Percentiles rank a stretch among this genome's conserved stretches.
Conservation (phyloP, 23 tunicate genomes). For the Clavelina lepadiformis region DNA sequence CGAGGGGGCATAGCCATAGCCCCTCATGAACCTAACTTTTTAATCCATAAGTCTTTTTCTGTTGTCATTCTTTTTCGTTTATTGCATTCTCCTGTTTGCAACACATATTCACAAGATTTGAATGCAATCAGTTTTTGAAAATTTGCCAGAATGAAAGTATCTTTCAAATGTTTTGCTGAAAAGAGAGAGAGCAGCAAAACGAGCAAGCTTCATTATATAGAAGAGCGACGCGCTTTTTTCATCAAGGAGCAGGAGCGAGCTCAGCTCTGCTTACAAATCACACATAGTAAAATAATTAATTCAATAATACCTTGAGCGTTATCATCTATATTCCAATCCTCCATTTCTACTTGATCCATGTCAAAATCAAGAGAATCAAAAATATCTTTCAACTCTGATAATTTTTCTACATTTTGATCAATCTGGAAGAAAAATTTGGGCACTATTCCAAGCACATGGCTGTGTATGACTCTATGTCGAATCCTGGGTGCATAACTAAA, state of each 20-base stretch:
- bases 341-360: constrained; percentile 3
- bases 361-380: constrained; percentile 20
- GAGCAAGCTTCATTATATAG: no score
- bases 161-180: no score
- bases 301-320: no score
- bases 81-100: neutral
- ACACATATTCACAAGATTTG: neutral
- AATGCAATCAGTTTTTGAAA: neutral
- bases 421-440: constrained; percentile 30
- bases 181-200: no score
- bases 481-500: constrained; percentile 19
- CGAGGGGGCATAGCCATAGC: no score
- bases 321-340: neutral
- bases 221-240: no score
- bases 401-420: neutral
- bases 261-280: no score
- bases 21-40: no score
- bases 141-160: neutral
- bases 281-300: no score
- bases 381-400: constrained; percentile 10
- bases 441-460: constrained; percentile 35
- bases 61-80: neutral
- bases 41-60: no score
- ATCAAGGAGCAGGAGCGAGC: no score
- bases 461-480: constrained; percentile 43